Evolutionary conservation across 2,797 vertebrate genomes (phyloP).

Genomic region (Acipenser oxyrinchus): DNA sequence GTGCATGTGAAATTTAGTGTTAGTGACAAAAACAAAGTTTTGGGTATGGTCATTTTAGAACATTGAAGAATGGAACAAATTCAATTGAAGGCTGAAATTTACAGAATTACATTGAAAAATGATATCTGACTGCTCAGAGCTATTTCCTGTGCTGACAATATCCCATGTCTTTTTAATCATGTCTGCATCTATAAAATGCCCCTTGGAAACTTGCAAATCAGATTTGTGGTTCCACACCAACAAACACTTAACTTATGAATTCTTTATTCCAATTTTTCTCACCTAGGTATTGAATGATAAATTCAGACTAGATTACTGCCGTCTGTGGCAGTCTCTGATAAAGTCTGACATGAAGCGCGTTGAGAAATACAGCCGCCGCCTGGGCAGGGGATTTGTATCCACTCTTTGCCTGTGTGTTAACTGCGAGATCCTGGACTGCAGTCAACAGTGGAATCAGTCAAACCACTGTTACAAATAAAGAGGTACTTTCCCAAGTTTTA

Average conservation of each 20-base stretch:
- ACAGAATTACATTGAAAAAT: too few relatives aligned
- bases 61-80: too few relatives aligned
- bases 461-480: constrained; percentile 64
- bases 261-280: background rate
- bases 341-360: constrained; percentile 70
- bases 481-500: constrained; percentile 48
- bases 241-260: background rate
- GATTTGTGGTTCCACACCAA: too few relatives aligned
- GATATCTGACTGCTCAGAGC: too few relatives aligned
- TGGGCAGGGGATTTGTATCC: constrained; percentile 87
- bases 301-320: constrained; percentile 86
- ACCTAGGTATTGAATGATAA: constrained; percentile 70
- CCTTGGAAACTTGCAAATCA: too few relatives aligned
- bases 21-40: too few relatives aligned
- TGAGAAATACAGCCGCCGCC: constrained; percentile 71
- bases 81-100: too few relatives aligned
- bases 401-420: constrained; percentile 87
- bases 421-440: constrained; percentile 80
- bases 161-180: too few relatives aligned
- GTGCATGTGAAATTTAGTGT: too few relatives aligned
- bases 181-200: too few relatives aligned
- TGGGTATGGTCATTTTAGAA: too few relatives aligned
- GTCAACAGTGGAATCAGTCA: constrained; percentile 77
- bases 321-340: constrained; percentile 88
- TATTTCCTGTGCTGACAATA: too few relatives aligned